These are phyloP conservation scores for Anagrus nilaparvatae DNA, from an alignment of 1,140 invertebrate species.

Conservation along the genomic window DNA sequence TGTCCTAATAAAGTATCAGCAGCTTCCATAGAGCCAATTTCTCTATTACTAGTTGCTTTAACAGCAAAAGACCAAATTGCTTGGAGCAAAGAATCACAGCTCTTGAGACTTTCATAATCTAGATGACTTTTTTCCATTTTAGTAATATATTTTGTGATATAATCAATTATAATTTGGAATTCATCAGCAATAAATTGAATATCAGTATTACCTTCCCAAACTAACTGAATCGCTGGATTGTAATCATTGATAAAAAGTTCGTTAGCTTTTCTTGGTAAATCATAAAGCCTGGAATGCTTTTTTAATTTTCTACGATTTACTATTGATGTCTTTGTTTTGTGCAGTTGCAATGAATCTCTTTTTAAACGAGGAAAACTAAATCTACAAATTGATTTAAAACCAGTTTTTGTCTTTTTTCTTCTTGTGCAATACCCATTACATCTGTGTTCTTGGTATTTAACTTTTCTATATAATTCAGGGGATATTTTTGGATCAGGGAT, in stretches of 20 bases:
- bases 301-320: slow-evolving; percentile 20
- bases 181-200: slow-evolving; percentile 31
- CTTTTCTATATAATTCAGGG: slow-evolving; percentile 18
- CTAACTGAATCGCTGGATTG: slow-evolving; percentile 25
- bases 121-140: slow-evolving; percentile 20
- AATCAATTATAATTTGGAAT: slow-evolving; percentile 26
- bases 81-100: slow-evolving; percentile 14
- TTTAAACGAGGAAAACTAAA: slow-evolving; percentile 23
- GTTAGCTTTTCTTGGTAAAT: slow-evolving; percentile 21
- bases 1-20: slow-evolving; percentile 27
- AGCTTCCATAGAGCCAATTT: slow-evolving; percentile 29
- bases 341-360: slow-evolving; percentile 19
- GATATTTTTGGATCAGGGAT: slow-evolving; percentile 18
- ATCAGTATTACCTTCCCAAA: slow-evolving; percentile 31
- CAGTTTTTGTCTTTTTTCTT: slow-evolving; percentile 10
- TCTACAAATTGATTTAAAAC: slow-evolving; percentile 16
- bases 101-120: slow-evolving; percentile 5
- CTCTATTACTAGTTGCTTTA: slow-evolving; percentile 22
- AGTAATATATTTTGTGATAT: slow-evolving; percentile 22
- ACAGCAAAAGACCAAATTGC: slow-evolving; percentile 20
- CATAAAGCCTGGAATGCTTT: slow-evolving; percentile 24
- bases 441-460: slow-evolving; percentile 20
- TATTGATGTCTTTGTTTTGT: slow-evolving; percentile 20
- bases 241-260: slow-evolving; percentile 30
- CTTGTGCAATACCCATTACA: slow-evolving; percentile 20